Evolutionary conservation across 2,888 invertebrate species (phyloP).

Genomic region (Drosophila ezoana): DNA sequence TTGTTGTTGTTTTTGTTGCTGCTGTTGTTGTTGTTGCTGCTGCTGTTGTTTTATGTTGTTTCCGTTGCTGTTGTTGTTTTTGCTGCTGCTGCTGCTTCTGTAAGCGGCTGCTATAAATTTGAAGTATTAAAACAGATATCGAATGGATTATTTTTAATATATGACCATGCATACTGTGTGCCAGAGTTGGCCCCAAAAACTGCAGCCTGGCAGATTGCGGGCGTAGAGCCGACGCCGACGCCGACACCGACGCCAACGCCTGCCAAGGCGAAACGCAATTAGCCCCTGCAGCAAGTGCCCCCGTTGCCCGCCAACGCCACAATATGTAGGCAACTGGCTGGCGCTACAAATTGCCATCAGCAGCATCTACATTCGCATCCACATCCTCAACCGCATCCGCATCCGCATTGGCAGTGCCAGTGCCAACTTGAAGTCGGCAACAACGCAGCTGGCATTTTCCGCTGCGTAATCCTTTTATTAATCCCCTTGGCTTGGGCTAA

Average conservation of each 20-base stretch:
- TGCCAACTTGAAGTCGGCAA: conserved; percentile 61
- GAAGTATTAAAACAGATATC: conserved; percentile 77
- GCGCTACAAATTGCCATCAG: conserved; percentile 72
- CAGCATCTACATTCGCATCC: conserved; percentile 37
- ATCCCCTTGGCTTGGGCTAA: conserved; percentile 79
- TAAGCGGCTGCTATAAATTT: conserved; percentile 72
- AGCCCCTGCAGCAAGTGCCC: conserved; percentile 65
- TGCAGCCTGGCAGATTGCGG: conserved; percentile 60
- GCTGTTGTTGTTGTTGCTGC: conserved; percentile 13
- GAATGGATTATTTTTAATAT: conserved; percentile 78
- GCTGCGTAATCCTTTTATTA: conserved; percentile 82
- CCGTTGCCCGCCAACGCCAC: conserved; percentile 6
- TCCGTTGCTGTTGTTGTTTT: conserved; percentile 27
- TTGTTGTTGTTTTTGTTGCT: conserved; percentile 26
- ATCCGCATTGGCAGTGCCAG: conserved; percentile 56
- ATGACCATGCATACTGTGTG: conserved; percentile 64
- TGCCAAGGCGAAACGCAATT: conserved; percentile 71
- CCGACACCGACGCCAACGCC: conserved; percentile 40
- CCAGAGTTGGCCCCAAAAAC: conserved; percentile 44
- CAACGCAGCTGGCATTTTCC: conserved; percentile 81
- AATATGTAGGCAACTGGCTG: conserved; percentile 55
- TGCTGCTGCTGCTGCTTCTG: conserved; percentile 41
- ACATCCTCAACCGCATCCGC: conserved; percentile 47
- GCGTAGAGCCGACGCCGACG: conserved; percentile 41
- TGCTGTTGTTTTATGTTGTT: conserved; percentile 24